These are phyloP conservation scores for Poecilia velifera DNA, from an alignment of 2,797 vertebrate species.

Conservation along the genomic window DNA sequence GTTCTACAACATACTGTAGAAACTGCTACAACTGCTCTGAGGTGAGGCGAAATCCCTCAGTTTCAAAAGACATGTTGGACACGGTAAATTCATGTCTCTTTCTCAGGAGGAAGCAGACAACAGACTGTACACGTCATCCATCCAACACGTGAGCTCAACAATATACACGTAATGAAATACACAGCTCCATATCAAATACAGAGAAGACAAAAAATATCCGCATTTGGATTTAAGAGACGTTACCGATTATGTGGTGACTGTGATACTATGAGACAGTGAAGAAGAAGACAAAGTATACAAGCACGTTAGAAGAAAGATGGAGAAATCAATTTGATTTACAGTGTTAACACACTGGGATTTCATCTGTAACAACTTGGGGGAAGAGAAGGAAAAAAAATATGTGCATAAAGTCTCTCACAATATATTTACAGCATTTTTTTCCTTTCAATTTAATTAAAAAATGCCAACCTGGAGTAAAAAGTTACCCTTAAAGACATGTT, in stretches of 20 bases:
- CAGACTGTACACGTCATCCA: constrained; percentile 65
- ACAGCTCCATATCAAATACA: constrained; percentile 76
- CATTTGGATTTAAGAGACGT: constrained; percentile 74
- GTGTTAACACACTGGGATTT: constrained; percentile 68
- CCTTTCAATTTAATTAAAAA: constrained; percentile 80
- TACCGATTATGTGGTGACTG: constrained; percentile 68
- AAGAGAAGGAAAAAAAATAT: constrained; percentile 56
- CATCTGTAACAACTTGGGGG: constrained; percentile 65
- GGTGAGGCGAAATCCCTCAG: constrained; percentile 77
- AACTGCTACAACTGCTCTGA: constrained; percentile 78
- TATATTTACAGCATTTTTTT: constrained; percentile 81
- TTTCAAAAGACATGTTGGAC: constrained; percentile 75
- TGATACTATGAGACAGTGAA: constrained; percentile 64
- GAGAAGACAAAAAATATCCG: constrained; percentile 74
- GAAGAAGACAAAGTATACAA: constrained; percentile 67
- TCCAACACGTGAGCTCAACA: constrained; percentile 59
- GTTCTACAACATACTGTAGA: constrained; percentile 80
- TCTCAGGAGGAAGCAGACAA: constrained; percentile 64
- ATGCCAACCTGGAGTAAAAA: constrained; percentile 84
- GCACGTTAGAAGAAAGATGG: constrained; percentile 59
- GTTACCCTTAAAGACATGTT: constrained; percentile 84
- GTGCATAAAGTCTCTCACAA: constrained; percentile 83
- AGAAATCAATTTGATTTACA: constrained; percentile 73
- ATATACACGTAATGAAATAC: constrained; percentile 76
- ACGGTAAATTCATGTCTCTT: constrained; percentile 69